Evolutionary conservation across 37 sponge, comb jelly and placozoan species (phyloP), one percentile per base, ranked within the genome.

Genomic region (Beroe forskalii): DNA sequence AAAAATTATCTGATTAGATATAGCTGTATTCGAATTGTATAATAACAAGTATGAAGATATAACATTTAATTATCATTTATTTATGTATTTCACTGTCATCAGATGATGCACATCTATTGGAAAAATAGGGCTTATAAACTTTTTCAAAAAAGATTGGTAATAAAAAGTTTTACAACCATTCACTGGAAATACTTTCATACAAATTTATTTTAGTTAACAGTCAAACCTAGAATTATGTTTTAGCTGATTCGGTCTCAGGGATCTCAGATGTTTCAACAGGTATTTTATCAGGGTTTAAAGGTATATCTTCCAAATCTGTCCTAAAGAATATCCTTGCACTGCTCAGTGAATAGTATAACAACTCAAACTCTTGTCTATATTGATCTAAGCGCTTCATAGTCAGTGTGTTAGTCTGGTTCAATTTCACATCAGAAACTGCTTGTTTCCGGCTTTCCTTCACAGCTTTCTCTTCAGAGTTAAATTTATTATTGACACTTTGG

Each of bases 261-360:
- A 32, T 14, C 32, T 14, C 35, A 3, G 72, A 19, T 14, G 35
- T 32, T 36, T 32, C 36, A 36, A 69, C 72, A 9, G 72, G 72
- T 33, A 32, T 35, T 35, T 69, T 69, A 17, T 28, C 32, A 28
- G 40, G 22, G 37, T 41, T 37, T 6, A 44, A 3, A 20, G 86
- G 86, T 3, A 80, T 27, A 43, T 80, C 86, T 17, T 80, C 86
- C n/a, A 80, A 37, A 38, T 97, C 98, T 25, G 98, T 96, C 66
- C 98, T 62, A 92, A 97, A 97, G 92, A 97, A 97, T 27, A 97
- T 96, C 30, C 98, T 86, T 41, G 98, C 98, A 94, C 96, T 96
- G 76, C 93, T 94, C 40, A 97, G 92, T 0, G 98, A 97, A 61
- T 94, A 97, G 90, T 94, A 92, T 23, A 97, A 91, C 17, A 96